These are phyloP conservation scores for Balearica regulorum DNA, from an alignment of 2,797 vertebrate species.

Conservation along the genomic window DNA sequence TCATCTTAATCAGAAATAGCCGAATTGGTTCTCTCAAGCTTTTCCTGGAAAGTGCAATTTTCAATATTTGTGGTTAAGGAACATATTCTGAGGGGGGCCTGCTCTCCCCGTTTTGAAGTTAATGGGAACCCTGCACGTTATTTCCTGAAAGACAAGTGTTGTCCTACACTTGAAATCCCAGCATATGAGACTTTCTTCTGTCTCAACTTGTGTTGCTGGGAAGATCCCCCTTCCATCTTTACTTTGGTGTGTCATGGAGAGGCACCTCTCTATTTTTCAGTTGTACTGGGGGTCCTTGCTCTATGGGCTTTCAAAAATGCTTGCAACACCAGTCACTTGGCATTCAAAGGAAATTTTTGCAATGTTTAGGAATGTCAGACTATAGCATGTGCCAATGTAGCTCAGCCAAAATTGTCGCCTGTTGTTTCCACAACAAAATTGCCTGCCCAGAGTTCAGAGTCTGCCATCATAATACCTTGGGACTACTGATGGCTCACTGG, in stretches of 20 bases:
- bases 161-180: background rate
- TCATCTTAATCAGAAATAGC: background rate
- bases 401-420: background rate
- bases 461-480: background rate
- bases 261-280: background rate
- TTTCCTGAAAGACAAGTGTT: background rate
- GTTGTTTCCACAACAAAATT: slow-evolving; percentile 11
- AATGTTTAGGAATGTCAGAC: slow-evolving; percentile 28
- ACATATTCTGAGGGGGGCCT: background rate
- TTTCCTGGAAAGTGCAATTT: background rate
- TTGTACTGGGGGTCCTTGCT: background rate
- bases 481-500: background rate
- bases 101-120: background rate
- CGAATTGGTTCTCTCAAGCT: background rate
- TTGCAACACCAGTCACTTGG: background rate
- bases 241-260: background rate
- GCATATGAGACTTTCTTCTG: background rate
- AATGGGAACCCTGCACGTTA: background rate
- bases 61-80: background rate
- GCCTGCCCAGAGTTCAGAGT: background rate
- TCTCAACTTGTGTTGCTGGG: background rate
- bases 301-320: background rate
- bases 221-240: background rate
- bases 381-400: background rate
- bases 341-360: background rate